Evolutionary conservation across 2,797 vertebrate species (phyloP).

Genomic region (Siniperca obscura): DNA sequence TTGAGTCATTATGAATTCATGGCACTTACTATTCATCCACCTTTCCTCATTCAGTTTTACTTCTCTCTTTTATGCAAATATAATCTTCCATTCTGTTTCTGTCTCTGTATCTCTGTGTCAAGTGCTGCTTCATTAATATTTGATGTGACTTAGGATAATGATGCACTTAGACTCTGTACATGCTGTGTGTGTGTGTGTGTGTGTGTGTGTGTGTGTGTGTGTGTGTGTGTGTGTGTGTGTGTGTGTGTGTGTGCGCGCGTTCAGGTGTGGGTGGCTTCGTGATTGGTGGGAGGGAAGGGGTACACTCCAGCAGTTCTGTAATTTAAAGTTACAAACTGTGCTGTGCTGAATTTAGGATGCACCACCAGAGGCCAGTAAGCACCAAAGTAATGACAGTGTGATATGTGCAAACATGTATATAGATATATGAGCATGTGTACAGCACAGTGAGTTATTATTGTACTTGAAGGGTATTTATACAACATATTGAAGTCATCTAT

Average conservation of each 20-base stretch:
- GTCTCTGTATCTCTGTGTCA: conserved; percentile 56
- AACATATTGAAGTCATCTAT: conserved; percentile 47
- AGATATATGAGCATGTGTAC: conserved; percentile 10
- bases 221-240: conserved; percentile 25
- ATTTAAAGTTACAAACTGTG: conserved; percentile 42
- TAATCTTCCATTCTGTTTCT: conserved; percentile 48
- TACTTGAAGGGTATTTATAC: conserved; percentile 29
- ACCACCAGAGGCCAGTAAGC: conserved; percentile 61
- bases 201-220: not conserved
- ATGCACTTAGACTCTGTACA: conserved; percentile 43
- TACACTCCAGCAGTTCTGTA: conserved; percentile 14
- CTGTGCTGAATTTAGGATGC: conserved; percentile 25
- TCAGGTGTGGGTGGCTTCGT: conserved; percentile 38
- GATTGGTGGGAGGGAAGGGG: not conserved
- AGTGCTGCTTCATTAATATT: conserved; percentile 69
- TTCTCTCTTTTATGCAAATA: conserved; percentile 61
- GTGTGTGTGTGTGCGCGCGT: conserved; percentile 7
- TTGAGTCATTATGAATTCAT: conserved; percentile 49
- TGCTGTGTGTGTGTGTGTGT: not conserved
- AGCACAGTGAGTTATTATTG: conserved; percentile 41
- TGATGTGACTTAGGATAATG: conserved; percentile 66
- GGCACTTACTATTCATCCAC: conserved; percentile 32
- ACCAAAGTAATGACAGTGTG: conserved; percentile 28
- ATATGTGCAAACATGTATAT: conserved; percentile 8
- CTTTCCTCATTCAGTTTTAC: conserved; percentile 50